Base-by-base conservation (phyloP, 2,113 vertebrate species). In the Oostethus manadensis region DNA sequence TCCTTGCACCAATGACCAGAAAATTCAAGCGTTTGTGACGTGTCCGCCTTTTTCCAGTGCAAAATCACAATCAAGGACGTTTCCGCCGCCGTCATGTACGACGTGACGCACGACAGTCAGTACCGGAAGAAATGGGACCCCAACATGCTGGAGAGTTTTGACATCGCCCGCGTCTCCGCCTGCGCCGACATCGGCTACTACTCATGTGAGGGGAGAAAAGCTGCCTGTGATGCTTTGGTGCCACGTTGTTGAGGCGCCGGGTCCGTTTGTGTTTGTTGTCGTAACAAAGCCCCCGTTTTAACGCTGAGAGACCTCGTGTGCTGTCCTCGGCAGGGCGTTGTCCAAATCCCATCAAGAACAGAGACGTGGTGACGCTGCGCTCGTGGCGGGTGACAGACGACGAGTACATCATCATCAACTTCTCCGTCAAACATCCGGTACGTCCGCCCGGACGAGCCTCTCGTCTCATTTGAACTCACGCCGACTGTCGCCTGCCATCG, bases 391-490 rank as follows among this genome's bases (percentile, higher is more conserved):
- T 86, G 3, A 80, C 21, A 22, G 87, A 88, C 10, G 86, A 89
- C 0, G 89, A 84, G 54, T 90, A 86, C 46, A 29, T 87, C 2
- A 87, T 92, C 38, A 26, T 89, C 38, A 92, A 90, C 79, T 91
- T 88, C 88, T 93, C 92, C 0, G 81, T 93, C 64, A 92, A 92
- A 79, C 90, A 91, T 64, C 85, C 74, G 54, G 90, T 92, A 85
- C 9, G 83, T 38, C 40, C 45, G 51, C 55, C 51, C 43, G 0
- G 10, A 10, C 3, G 18, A 49, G 4, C 47, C 47, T 23, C 21
- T 23, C 3, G 15, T 22, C 20, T 14, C 6, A 22, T 49, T 49
- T 21, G 23, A 48, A 29, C 8, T 50, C 29, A 56, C 48, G 23
- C 48, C 20, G 3, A 15, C 4, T 15, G 46, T 20, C 29, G 3